phyloP scores from a whole-genome alignment of 1,140 invertebrate genomes.

The Bicyclus anynana region DNA sequence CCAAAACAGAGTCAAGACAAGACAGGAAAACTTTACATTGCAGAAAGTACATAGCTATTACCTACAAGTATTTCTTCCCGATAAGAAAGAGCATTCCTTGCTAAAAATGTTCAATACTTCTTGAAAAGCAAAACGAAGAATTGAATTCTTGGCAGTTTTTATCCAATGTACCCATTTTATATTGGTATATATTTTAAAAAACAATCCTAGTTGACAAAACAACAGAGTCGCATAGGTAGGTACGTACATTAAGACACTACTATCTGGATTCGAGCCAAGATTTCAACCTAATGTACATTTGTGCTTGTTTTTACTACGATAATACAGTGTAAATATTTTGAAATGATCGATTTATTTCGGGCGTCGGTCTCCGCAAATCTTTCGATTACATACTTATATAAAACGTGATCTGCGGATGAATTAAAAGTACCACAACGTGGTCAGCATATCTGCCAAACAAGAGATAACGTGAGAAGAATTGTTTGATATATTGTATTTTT shows the following conservation, averaged over 20 bases:
- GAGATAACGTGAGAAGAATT: not conserved
- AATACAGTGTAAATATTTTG: not conserved
- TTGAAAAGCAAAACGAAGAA: not conserved
- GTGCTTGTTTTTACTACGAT: constrained; percentile 9
- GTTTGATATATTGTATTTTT: no score
- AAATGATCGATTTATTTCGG: constrained; percentile 1
- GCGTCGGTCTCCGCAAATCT: not conserved
- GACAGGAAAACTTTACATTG: no score
- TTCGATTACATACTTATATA: constrained; percentile 2
- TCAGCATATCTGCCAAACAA: not conserved
- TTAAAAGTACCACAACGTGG: no score
- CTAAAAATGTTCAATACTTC: no score
- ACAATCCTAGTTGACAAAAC: constrained; percentile 3
- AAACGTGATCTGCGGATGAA: no score
- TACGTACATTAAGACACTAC: constrained; percentile 6
- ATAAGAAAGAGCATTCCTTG: no score
- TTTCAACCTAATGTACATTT: constrained; percentile 13
- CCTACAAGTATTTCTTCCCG: no score
- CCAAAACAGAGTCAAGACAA: no score
- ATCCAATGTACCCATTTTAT: no score
- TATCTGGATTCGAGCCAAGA: constrained; percentile 9
- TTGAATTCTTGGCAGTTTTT: not conserved
- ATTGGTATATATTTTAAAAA: not conserved
- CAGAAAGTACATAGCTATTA: no score
- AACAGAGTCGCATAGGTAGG: constrained; percentile 1